Evolutionary conservation across 2,797 vertebrate genomes (phyloP), one percentile per base, ranked within the genome.

Genomic region (Characodon lateralis): DNA sequence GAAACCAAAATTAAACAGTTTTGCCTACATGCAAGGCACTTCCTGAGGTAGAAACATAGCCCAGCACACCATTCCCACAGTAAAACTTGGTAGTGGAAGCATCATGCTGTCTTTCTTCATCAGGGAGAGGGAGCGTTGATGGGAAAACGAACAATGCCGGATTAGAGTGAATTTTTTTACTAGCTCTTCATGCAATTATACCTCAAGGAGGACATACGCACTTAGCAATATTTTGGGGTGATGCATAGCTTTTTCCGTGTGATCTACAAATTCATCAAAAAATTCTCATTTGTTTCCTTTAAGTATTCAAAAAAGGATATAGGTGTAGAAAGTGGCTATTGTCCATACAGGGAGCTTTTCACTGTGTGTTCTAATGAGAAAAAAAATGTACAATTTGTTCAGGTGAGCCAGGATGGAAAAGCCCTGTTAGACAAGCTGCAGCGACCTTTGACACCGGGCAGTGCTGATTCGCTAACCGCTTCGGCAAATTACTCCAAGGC

Each of bases 391-490:
- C 7, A 22, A 26, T 61, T 26, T 63, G 48, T 28, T 73, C 90
- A 99, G 98, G 97, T 99, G 78, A 99, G 98, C 91, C 98, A 99
- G 89, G 98, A 99, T 12, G 98, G 98, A 75, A 99, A 99, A 94
- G 96, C 97, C 0, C 94, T 99, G 18, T 91, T 99, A 71, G 98
- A 99, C 92, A 99, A 99, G 91, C 96, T 99, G 77, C 98, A 99
- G 89, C 95, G 98, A 82, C 98, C 98, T 76, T 84, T 99, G 94
- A 98, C 97, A 70, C 97, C 97, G 0, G 97, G 97, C 87, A 97
- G 97, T 61, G 96, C 97, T 0, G 98, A 99, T 88, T 98, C 98
- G 1, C 93, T 99, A 55, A 99, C 97, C 0, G 97, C 98, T 26
- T 97, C 98, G 0, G 97, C 97, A 55, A 99, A 99, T 94, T 99